Evolutionary conservation across 2,888 invertebrate genomes (phyloP), one percentile per base, ranked within the genome.

Genomic region (Protodeltote pygarga): DNA sequence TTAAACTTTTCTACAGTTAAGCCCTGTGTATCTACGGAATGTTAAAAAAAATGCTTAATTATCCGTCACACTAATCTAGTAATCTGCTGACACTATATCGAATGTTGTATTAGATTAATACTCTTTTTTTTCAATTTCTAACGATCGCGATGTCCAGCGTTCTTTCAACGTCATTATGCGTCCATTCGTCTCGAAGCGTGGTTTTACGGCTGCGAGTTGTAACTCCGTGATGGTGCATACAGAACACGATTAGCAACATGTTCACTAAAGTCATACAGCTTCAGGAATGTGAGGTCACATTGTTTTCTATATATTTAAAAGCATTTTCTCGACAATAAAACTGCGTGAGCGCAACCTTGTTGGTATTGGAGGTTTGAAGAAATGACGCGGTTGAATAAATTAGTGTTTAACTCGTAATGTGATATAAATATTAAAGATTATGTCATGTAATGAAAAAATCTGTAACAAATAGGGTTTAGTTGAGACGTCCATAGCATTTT

Each of bases 151-250:
- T 47, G 64, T 33, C 27, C 39, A 50, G 37, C 46, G 37, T 25
- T 35, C 24, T 13, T 16, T 42, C 17, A 28, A 28, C 59, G 42
- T 60, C 38, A 59, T 65, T 65, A 58, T 65, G 58, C 60, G 58
- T 24, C 16, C 24, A 48, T 54, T 60, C 40, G 35, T 37, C 34
- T 42, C 37, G 29, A 48, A 67, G 76, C 77, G 69, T 41, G 58
- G 72, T 80, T 73, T 86, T 85, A 86, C 66, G 63, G 73, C 66
- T 58, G 49, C 65, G 40, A 67, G 68, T 70, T 69, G 39, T 47
- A 31, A 28, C 55, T 80, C 62, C 89, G 88, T 89, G 89, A 76
- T 82, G 80, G 66, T 72, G 89, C 89, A 89, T 89, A 85, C 83
- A 73, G 59, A 66, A 59, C 71, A 51, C 83, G 84, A 89, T 87